These are phyloP conservation scores for Lucilia cuprina DNA, from an alignment of 1,140 invertebrate genomes.

Conservation along the genomic window DNA sequence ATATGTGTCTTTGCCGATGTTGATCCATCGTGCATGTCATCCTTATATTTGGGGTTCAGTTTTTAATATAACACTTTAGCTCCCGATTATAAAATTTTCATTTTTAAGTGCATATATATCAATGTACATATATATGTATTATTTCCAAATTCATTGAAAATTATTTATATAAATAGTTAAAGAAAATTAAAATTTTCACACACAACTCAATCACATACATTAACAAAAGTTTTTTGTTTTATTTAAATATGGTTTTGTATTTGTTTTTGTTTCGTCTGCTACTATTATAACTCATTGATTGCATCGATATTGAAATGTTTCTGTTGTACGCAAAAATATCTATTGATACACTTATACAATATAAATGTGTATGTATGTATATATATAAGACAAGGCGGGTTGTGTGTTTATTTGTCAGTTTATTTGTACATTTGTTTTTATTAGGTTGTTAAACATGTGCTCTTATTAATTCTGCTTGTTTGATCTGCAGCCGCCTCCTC, in stretches of 20 bases:
- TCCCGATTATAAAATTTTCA: too few relatives aligned
- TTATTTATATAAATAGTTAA: slow-evolving; percentile 10
- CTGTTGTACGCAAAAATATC: not conserved
- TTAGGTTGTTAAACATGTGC: not conserved
- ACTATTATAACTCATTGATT: not conserved
- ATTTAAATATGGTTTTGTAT: not conserved
- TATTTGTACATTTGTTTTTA: not conserved
- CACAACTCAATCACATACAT: not conserved
- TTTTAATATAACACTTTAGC: too few relatives aligned
- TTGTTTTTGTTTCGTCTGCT: not conserved
- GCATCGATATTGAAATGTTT: not conserved
- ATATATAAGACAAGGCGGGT: not conserved
- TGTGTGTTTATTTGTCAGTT: not conserved
- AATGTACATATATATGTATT: too few relatives aligned
- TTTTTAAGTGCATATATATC: too few relatives aligned
- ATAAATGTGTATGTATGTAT: not conserved
- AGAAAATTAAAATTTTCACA: slow-evolving; percentile 15
- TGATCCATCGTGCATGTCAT: too few relatives aligned
- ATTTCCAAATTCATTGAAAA: slow-evolving; percentile 15
- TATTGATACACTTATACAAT: too few relatives aligned
- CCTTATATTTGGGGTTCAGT: too few relatives aligned
- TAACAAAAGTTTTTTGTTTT: not conserved
- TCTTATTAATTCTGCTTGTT: not conserved
- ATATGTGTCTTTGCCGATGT: too few relatives aligned
- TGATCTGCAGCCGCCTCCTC: too few relatives aligned